These are phyloP conservation scores for Buphagus erythrorhynchus DNA, from an alignment of 2,797 vertebrate genomes.

Conservation along the genomic window DNA sequence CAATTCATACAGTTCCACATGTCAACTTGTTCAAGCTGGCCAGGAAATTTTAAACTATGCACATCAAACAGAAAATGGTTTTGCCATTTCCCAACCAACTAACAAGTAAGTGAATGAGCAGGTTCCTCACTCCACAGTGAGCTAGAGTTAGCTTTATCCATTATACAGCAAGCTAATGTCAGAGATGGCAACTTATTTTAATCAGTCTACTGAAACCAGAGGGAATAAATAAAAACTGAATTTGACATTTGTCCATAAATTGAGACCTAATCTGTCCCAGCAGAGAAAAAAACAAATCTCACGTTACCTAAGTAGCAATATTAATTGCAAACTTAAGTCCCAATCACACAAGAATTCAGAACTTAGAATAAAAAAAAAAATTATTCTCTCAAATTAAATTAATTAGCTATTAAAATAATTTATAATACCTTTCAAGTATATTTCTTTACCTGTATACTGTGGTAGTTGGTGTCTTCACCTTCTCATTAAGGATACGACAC, in stretches of 20 bases:
- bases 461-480: conserved; percentile 88
- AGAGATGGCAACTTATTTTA: neutral
- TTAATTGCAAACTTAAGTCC: neutral
- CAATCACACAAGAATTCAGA: neutral
- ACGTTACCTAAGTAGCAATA: neutral
- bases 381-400: neutral
- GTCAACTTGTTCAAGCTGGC: neutral
- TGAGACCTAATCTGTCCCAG: neutral
- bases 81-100: neutral
- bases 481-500: conserved; percentile 94
- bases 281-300: neutral
- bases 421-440: neutral
- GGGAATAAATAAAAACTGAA: neutral
- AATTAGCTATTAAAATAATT: neutral
- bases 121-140: neutral
- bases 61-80: neutral
- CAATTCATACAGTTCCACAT: fast-evolving
- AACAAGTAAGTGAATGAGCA: neutral
- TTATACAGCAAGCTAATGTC: neutral
- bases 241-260: neutral
- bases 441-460: conserved; percentile 91
- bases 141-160: neutral
- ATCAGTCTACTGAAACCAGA: neutral
- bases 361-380: neutral
- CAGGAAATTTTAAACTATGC: neutral